Conservation (phyloP, 2,888 invertebrate genomes). For the Mycogona germanica region DNA sequence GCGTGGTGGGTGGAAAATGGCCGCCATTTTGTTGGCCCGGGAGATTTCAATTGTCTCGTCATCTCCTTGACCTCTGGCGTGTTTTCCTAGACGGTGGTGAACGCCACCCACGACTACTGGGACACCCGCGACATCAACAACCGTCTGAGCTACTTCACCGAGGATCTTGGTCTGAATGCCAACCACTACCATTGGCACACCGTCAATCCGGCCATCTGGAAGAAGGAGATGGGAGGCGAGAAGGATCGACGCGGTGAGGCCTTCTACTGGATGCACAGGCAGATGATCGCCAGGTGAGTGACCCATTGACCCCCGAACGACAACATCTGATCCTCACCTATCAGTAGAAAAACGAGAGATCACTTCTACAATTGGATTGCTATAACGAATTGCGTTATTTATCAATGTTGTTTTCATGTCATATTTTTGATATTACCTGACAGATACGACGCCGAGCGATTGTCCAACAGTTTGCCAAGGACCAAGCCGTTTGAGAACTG, state of each 20-base stretch:
- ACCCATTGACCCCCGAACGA: too few relatives aligned
- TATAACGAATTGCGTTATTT: too few relatives aligned
- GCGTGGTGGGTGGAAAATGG: too few relatives aligned
- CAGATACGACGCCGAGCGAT: constrained; percentile 8
- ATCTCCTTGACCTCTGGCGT: not conserved
- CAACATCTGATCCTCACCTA: too few relatives aligned
- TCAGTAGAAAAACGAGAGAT: too few relatives aligned
- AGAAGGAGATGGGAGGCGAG: not conserved
- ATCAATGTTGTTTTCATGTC: too few relatives aligned
- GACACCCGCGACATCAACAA: constrained; percentile 53
- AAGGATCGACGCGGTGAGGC: constrained; percentile 11
- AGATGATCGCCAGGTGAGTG: constrained; percentile 10
- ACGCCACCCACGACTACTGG: constrained; percentile 30
- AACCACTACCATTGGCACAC: constrained; percentile 14
- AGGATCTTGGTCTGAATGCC: constrained; percentile 44
- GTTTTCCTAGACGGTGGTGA: not conserved
- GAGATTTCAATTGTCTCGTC: not conserved
- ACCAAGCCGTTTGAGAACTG: constrained; percentile 7
- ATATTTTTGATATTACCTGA: too few relatives aligned
- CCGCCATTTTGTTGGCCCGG: too few relatives aligned
- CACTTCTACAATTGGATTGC: too few relatives aligned
- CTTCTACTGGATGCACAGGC: constrained; percentile 11
- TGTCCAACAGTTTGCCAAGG: not conserved
- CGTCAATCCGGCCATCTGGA: constrained; percentile 8
- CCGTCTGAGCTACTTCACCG: constrained; percentile 67